These are phyloP conservation scores for Trypoxylus dichotomus DNA, from an alignment of 1,140 invertebrate species.

Conservation along the genomic window DNA sequence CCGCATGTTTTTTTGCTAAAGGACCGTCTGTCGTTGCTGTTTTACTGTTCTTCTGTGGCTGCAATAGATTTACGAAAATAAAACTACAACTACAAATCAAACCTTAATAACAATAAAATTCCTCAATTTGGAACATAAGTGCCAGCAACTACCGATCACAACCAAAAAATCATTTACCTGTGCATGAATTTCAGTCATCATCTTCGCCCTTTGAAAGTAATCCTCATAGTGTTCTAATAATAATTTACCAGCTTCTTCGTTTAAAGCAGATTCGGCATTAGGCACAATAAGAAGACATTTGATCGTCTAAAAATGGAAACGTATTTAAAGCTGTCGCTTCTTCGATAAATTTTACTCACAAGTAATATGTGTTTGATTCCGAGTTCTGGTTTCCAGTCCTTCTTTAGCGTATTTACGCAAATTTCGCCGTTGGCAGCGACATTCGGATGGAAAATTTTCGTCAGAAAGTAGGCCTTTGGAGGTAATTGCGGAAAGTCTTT, in stretches of 20 bases:
- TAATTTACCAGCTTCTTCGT: slow-evolving; percentile 91
- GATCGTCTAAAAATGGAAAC: slow-evolving; percentile 66
- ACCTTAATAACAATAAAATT: too few species aligned
- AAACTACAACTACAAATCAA: too few species aligned
- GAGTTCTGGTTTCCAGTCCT: slow-evolving; percentile 95
- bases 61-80: slow-evolving; percentile 37
- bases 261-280: slow-evolving; percentile 92
- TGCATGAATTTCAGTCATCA: slow-evolving; percentile 95
- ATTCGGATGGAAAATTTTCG: slow-evolving; percentile 98
- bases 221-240: slow-evolving; percentile 89
- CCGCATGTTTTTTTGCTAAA: slow-evolving; percentile 80
- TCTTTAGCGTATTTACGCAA: slow-evolving; percentile 96
- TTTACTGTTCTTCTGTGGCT: slow-evolving; percentile 55
- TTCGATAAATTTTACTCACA: slow-evolving; percentile 59
- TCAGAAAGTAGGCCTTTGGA: slow-evolving; percentile 94
- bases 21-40: slow-evolving; percentile 65
- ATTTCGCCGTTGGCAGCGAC: slow-evolving; percentile 93
- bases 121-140: too few species aligned
- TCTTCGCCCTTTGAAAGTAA: slow-evolving; percentile 84
- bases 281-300: slow-evolving; percentile 93
- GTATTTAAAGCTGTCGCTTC: neutral
- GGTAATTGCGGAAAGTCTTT: slow-evolving; percentile 93
- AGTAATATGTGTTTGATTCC: slow-evolving; percentile 95
- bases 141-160: too few species aligned
- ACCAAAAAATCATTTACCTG: slow-evolving; percentile 55